phyloP scores from a whole-genome alignment of 2,888 invertebrate genomes.

The Epinotia ramella region DNA sequence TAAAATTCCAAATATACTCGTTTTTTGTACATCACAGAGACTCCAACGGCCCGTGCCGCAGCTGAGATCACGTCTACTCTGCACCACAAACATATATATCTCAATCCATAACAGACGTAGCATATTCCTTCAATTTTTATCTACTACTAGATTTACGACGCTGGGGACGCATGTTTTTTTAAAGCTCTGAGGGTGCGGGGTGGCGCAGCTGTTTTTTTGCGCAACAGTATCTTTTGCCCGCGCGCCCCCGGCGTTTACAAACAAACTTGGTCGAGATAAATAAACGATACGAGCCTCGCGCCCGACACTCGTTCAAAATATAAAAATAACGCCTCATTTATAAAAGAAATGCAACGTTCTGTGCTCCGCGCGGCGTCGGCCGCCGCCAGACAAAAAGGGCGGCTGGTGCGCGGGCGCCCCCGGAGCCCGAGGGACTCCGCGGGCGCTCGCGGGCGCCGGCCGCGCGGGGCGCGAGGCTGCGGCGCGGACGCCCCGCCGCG shows the following conservation, averaged over 20 bases:
- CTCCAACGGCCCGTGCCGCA: constrained; percentile 73
- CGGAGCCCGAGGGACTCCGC: constrained; percentile 47
- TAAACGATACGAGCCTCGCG: constrained; percentile 71
- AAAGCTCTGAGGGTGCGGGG: constrained; percentile 65
- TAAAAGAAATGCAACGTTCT: constrained; percentile 71
- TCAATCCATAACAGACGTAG: constrained; percentile 77
- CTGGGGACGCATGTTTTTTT: constrained; percentile 61
- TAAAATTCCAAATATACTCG: constrained; percentile 84
- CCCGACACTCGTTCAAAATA: constrained; percentile 61
- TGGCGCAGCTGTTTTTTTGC: constrained; percentile 46
- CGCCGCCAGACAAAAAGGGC: constrained; percentile 48
- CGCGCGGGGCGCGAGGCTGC: constrained; percentile 49
- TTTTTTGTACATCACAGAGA: constrained; percentile 84
- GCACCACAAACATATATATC: constrained; percentile 77
- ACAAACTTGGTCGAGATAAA: constrained; percentile 81
- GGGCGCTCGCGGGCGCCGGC: constrained; percentile 48
- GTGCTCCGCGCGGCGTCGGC: constrained; percentile 52
- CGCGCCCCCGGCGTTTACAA: constrained; percentile 63
- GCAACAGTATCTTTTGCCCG: constrained; percentile 50
- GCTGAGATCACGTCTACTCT: constrained; percentile 81
- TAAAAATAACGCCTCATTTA: constrained; percentile 68
- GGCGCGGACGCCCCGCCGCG: constrained; percentile 51
- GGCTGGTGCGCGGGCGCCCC: constrained; percentile 48
- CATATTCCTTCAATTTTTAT: constrained; percentile 77
- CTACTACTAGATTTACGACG: constrained; percentile 78